phyloP scores from a whole-genome alignment of 2,113 vertebrate genomes.

The Acanthisitta chloris region DNA sequence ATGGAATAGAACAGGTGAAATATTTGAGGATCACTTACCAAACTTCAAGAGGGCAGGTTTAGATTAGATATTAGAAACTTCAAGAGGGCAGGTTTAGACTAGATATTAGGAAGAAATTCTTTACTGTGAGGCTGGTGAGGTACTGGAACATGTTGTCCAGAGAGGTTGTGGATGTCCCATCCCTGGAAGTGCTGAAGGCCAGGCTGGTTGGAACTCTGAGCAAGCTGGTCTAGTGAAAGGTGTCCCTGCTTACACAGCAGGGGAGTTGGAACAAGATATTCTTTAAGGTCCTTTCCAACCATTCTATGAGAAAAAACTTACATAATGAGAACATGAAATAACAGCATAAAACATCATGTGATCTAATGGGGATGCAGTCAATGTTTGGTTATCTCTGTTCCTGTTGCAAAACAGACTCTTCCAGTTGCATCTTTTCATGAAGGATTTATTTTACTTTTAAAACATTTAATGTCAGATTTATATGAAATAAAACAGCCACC shows the following conservation, averaged over 20 bases:
- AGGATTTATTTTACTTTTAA: background rate
- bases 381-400: background rate
- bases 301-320: background rate
- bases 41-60: background rate
- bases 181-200: no score
- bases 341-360: background rate
- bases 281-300: background rate
- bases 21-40: background rate
- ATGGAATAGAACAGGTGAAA: background rate
- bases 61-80: background rate
- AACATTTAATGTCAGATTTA: background rate
- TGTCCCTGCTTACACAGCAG: background rate
- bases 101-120: background rate
- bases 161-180: background rate
- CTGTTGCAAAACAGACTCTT: background rate
- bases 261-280: background rate
- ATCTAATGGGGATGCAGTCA: background rate
- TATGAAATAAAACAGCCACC: background rate
- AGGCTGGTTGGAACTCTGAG: no score
- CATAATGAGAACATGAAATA: background rate
- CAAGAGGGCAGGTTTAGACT: background rate
- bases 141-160: background rate
- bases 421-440: background rate
- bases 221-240: rapidly evolving
- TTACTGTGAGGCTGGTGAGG: no score